Evolutionary conservation across 2,113 vertebrate genomes (phyloP), one percentile per base, ranked within the genome.

Genomic region (Takifugu bimaculatus): DNA sequence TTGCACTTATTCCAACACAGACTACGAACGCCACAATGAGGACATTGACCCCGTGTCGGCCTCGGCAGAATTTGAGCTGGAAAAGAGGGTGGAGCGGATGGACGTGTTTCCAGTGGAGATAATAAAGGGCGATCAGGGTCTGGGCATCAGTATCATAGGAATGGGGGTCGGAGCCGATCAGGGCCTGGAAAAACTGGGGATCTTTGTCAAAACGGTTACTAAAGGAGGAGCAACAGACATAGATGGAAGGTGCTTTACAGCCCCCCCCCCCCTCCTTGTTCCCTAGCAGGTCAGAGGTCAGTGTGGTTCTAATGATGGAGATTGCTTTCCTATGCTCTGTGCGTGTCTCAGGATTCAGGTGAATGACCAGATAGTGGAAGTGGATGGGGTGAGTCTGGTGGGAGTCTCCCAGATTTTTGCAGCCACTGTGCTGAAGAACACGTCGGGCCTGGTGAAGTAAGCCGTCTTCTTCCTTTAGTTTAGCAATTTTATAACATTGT

Each of bases 151-250:
- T 72, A 96, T 96, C 57, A 96, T 96, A 68, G 94, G 94, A 76
- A 96, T 96, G 94, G 94, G 94, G 59, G 94, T 96, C 35, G 94
- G 94, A 56, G 94, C 94, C 42, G 94, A 96, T 78, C 93, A 94
- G 68, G 94, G 94, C 7, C 80, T 96, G 84, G 94, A 96, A 81
- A 96, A 95, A 81, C 85, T 96, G 29, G 94, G 94, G 60, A 96
- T 96, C 76, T 96, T 96, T 80, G 93, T 96, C 60, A 96, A 96
- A 90, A 94, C 93, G 2, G 85, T 96, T 79, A 94, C 93, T 35
- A 92, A 94, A 70, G 90, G 92, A 58, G 94, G 94, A 80, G 91
- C 93, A 58, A 93, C 93, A 54, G 85, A 93, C 28, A 88, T 75
- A 57, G 94, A 95, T 60, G 92, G 91, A 77, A 87, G 94, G 94